These are phyloP conservation scores for Todiramphus saurophagus DNA, from an alignment of 2,113 vertebrate genomes.

Conservation along the genomic window DNA sequence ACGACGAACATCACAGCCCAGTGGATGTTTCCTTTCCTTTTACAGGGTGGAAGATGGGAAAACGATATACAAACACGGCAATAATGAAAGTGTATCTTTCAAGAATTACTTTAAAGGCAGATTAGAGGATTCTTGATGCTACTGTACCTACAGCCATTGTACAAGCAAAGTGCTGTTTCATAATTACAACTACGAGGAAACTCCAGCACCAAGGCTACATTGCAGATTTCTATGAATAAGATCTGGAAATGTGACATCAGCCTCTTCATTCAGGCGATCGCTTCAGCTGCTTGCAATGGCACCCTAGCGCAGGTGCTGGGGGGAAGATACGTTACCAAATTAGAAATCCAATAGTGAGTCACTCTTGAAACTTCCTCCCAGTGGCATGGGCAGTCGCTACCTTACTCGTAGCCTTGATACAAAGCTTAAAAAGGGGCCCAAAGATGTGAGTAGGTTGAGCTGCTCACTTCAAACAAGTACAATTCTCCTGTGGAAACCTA, in stretches of 20 bases:
- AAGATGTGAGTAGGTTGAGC: neutral
- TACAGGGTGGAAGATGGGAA: constrained; percentile 5
- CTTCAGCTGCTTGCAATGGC: constrained; percentile 19
- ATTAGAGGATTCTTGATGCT: constrained; percentile 57
- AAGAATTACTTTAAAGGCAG: constrained; percentile 56
- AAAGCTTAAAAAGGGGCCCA: neutral
- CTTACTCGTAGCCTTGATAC: neutral
- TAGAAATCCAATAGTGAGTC: constrained; percentile 30
- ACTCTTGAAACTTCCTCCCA: neutral
- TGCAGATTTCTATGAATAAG: neutral
- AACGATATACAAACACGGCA: constrained; percentile 25
- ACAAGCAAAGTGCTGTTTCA: constrained; percentile 33
- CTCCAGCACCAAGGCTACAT: neutral
- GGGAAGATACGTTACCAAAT: neutral
- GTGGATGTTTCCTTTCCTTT: constrained; percentile 25
- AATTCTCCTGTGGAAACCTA: neutral
- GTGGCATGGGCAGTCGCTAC: neutral
- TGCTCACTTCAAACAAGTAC: neutral
- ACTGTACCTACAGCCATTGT: constrained; percentile 45
- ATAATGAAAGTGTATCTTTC: constrained; percentile 49
- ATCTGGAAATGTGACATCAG: neutral
- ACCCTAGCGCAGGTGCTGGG: neutral
- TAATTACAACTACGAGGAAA: constrained; percentile 12
- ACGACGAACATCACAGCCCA: constrained; percentile 6
- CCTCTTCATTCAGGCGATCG: neutral